These are phyloP conservation scores for Platichthys stellatus DNA, from an alignment of 2,113 vertebrate species.

Conservation along the genomic window DNA sequence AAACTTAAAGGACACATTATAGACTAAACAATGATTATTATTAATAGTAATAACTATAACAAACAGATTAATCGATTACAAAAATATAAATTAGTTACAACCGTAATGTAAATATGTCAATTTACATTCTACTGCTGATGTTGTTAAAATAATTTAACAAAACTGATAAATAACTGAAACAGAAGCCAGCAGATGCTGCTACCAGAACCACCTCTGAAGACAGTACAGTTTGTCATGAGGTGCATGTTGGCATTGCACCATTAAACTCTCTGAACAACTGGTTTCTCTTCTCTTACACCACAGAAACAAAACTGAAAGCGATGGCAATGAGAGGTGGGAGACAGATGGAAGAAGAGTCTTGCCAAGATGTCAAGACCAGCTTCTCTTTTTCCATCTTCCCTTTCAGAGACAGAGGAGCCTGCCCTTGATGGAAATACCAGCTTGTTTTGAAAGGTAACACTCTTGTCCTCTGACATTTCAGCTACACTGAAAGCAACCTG, in stretches of 20 bases:
- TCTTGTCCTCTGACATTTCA: constrained; percentile 73
- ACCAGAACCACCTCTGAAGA: too few relatives aligned
- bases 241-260: neutral
- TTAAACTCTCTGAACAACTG: neutral
- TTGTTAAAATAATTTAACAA: too few relatives aligned
- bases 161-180: neutral
- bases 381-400: constrained; percentile 50
- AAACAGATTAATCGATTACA: neutral
- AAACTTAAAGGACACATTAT: neutral
- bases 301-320: constrained; percentile 12
- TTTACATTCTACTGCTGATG: too few relatives aligned
- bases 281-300: neutral
- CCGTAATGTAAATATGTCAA: neutral
- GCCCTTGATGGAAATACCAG: constrained; percentile 69
- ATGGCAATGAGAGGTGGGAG: constrained; percentile 15
- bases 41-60: neutral
- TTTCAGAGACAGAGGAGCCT: constrained; percentile 40
- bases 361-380: constrained; percentile 42
- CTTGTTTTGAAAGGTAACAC: constrained; percentile 81
- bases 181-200: too few relatives aligned
- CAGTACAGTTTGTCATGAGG: too few relatives aligned
- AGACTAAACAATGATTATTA: neutral
- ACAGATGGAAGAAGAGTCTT: constrained; percentile 21
- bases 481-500: neutral
- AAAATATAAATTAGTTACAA: neutral